Evolutionary conservation across 2,888 invertebrate genomes (phyloP), one percentile per base, ranked within the genome.

Genomic region (Monopis laevigella): DNA sequence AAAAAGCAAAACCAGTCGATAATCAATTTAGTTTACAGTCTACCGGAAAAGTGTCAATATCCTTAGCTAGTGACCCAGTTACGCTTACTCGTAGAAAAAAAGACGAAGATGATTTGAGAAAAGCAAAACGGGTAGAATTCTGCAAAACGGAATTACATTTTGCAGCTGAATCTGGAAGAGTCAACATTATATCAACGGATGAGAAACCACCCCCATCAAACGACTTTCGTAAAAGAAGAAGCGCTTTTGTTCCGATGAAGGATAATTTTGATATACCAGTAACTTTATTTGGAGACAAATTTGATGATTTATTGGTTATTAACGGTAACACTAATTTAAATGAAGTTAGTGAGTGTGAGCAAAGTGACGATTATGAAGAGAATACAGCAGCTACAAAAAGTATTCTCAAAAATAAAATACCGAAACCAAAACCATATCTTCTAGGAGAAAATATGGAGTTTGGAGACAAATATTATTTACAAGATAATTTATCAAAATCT

Each of bases 111-210:
- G 52, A 47, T 43, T 78, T 78, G 36, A 74, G 78, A 51, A 84
- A 78, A 58, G 73, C 82, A 1, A 91, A 92, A 61, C 90, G 86
- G 65, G 93, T 93, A 0, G 92, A 89, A 55, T 93, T 93, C 65
- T 91, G 92, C 59, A 93, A 93, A 73, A 93, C 93, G 1, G 93
- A 93, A 72, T 86, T 93, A 17, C 93, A 93, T 64, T 93, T 93
- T 61, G 89, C 92, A 0, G 89, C 91, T 11, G 93, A 93, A 59
- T 89, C 92, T 1, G 93, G 93, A 0, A 86, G 87, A 53, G 90
- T 93, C 0, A 92, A 93, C 58, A 92, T 93, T 44, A 92, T 93
- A 21, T 92, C 92, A 58, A 93, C 93, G 0, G 92, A 92, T 64
- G 91, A 89, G 47, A 93, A 93, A 62, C 93, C 93, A 32, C 92